phyloP scores from a whole-genome alignment of 1,140 invertebrate species.

The Platyura marginata region DNA sequence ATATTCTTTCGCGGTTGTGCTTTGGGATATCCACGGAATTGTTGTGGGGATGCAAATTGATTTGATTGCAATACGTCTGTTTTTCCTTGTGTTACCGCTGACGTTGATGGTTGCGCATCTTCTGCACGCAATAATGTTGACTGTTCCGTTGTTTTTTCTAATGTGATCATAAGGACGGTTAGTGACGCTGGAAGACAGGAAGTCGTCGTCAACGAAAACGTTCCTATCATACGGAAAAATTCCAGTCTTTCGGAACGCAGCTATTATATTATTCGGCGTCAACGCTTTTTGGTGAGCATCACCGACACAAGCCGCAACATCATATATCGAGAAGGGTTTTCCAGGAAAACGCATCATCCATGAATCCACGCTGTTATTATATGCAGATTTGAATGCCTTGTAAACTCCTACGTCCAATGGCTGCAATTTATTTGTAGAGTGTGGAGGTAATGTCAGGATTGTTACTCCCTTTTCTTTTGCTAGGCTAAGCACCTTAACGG shows the following conservation, averaged over 20 bases:
- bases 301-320: slow-evolving; percentile 1
- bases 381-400: slow-evolving; percentile 16
- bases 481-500: slow-evolving; percentile 21
- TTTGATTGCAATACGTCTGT: too few relatives aligned
- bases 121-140: too few relatives aligned
- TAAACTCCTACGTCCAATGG: slow-evolving; percentile 22
- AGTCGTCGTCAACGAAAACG: neutral
- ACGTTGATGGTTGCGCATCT: too few relatives aligned
- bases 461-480: slow-evolving; percentile 18
- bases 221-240: neutral
- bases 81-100: too few relatives aligned
- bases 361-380: neutral
- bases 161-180: neutral
- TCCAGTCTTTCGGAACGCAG: neutral
- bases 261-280: slow-evolving; percentile 8
- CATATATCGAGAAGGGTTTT: neutral
- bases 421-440: slow-evolving; percentile 19
- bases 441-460: slow-evolving; percentile 17
- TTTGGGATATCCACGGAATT: too few relatives aligned
- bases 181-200: neutral
- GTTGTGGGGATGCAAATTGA: too few relatives aligned
- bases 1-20: too few relatives aligned
- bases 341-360: neutral
- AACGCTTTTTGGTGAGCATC: slow-evolving; percentile 11
- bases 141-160: too few relatives aligned